phyloP scores from a whole-genome alignment of 1,140 invertebrate species.

The Zaprionus lachaisei region DNA sequence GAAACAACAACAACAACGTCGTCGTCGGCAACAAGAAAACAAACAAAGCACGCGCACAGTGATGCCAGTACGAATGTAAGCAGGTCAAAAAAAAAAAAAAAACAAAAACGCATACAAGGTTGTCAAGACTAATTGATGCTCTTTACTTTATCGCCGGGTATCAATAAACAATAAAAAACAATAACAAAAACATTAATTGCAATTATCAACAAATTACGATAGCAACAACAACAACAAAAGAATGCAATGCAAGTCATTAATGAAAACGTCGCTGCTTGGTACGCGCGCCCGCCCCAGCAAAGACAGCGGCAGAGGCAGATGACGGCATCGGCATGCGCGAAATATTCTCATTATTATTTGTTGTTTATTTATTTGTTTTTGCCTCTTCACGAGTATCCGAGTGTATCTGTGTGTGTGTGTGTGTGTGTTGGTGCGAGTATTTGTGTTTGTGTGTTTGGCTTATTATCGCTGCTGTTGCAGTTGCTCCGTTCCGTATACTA shows the following conservation, averaged over 20 bases:
- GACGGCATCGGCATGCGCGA: conserved; percentile 74
- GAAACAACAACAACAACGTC: conserved; percentile 33
- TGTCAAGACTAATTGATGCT: background rate
- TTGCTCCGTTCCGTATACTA: conserved; percentile 38
- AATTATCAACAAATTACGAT: conserved; percentile 21
- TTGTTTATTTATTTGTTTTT: conserved; percentile 15
- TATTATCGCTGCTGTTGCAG: conserved; percentile 33
- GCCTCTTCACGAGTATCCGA: too few relatives aligned
- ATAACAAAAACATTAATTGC: conserved; percentile 2
- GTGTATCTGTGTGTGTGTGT: background rate
- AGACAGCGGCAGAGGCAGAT: conserved; percentile 37
- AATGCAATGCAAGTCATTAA: conserved; percentile 24
- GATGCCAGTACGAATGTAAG: conserved; percentile 21
- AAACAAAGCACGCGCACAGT: conserved; percentile 52
- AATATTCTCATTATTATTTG: conserved; percentile 42
- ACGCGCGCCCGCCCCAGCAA: background rate
- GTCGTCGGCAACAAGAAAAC: conserved; percentile 6
- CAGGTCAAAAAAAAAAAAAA: conserved; percentile 4
- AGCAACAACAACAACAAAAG: conserved; percentile 6
- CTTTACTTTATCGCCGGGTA: conserved; percentile 11
- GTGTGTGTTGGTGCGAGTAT: background rate
- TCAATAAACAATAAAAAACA: background rate
- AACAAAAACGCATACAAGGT: conserved; percentile 6
- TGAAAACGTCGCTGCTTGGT: conserved; percentile 34
- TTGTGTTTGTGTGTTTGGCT: conserved; percentile 9